phyloP scores from a whole-genome alignment of 2,888 invertebrate genomes.

The Acrocera orbiculus region DNA sequence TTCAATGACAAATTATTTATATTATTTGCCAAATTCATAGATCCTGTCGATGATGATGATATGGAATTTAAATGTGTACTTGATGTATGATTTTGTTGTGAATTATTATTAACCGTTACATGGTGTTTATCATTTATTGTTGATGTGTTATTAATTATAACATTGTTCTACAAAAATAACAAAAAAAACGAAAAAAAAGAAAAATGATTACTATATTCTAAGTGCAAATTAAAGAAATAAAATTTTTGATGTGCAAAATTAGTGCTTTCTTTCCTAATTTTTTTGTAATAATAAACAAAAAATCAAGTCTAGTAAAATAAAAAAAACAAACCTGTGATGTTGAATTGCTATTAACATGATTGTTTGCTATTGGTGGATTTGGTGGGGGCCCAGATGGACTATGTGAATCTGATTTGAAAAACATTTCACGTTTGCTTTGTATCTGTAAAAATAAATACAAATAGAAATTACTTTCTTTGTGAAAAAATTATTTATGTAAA shows the following conservation, averaged over 20 bases:
- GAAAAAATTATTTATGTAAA: constrained; percentile 3
- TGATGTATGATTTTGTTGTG: constrained; percentile 10
- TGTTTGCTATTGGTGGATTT: constrained; percentile 32
- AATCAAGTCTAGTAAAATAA: neutral
- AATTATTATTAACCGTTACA: constrained; percentile 6
- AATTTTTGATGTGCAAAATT: neutral
- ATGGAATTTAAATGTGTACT: constrained; percentile 7
- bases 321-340: constrained; percentile 15
- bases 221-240: neutral
- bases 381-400: constrained; percentile 37
- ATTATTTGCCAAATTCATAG: constrained; percentile 15
- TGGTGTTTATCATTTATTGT: constrained; percentile 12
- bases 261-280: neutral
- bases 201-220: neutral
- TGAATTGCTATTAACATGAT: constrained; percentile 17
- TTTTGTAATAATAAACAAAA: neutral
- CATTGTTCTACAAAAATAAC: neutral
- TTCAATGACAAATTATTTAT: constrained; percentile 17
- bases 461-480: constrained; percentile 1
- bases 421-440: constrained; percentile 72
- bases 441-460: constrained; percentile 34
- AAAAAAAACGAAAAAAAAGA: neutral
- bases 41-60: constrained; percentile 5
- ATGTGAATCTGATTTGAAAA: constrained; percentile 56
- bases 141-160: constrained; percentile 10